Evolutionary conservation across 1,140 invertebrate genomes (phyloP).

Genomic region (Batillaria attramentaria): DNA sequence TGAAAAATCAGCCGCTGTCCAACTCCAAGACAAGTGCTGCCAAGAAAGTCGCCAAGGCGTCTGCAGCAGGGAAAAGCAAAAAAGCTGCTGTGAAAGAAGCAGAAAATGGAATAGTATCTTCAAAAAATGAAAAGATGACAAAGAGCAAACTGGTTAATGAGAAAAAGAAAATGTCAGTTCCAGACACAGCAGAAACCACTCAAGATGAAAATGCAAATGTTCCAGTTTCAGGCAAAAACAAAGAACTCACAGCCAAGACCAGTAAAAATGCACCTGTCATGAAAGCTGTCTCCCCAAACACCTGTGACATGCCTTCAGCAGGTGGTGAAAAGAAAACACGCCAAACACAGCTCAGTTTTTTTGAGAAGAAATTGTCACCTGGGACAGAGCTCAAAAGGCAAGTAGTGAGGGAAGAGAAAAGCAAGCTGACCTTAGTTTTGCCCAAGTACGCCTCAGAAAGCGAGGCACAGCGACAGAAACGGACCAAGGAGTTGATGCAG

Average conservation of each 20-base stretch:
- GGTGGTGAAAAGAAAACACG: constrained; percentile 14
- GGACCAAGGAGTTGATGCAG: not conserved
- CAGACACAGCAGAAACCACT: not conserved
- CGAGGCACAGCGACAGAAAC: not conserved
- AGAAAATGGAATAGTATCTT: not conserved
- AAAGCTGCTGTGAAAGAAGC: not conserved
- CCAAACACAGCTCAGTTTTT: constrained; percentile 30
- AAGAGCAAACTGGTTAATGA: not conserved
- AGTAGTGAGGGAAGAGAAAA: not conserved
- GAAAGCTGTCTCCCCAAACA: too few species aligned
- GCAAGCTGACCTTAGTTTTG: not conserved
- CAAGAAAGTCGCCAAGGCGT: not conserved
- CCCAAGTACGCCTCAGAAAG: not conserved
- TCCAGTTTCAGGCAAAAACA: too few species aligned
- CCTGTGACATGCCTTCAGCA: too few species aligned
- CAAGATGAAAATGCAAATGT: not conserved
- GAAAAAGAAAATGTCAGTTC: not conserved
- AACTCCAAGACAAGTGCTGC: not conserved
- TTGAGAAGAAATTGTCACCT: not conserved
- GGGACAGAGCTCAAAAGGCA: not conserved
- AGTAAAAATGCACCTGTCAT: not conserved
- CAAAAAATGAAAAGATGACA: not conserved
- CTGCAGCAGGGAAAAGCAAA: constrained; percentile 6
- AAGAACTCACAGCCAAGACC: constrained; percentile 11
- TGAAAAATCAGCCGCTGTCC: not conserved